phyloP scores from a whole-genome alignment of 2,888 invertebrate species.

The Petrolisthes manimaculis region DNA sequence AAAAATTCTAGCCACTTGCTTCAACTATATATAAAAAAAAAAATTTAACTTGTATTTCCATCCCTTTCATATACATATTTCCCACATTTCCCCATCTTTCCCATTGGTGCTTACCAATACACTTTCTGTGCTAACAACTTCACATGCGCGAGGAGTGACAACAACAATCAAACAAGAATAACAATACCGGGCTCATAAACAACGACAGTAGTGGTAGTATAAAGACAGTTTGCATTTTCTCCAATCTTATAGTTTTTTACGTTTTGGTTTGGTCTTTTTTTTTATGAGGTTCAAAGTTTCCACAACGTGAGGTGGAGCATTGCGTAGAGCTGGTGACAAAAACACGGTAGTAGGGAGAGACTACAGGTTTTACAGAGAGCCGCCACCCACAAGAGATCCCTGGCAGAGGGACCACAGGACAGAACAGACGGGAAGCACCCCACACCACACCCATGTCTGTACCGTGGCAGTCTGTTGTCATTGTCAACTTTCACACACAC shows the following conservation, averaged over 20 bases:
- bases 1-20: no score
- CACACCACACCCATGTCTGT: slow-evolving; percentile 44
- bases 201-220: background rate
- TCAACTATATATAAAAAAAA: background rate
- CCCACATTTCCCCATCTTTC: background rate
- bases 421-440: slow-evolving; percentile 53
- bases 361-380: slow-evolving; percentile 56
- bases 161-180: background rate
- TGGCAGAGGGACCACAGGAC: slow-evolving; percentile 43
- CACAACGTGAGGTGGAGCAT: slow-evolving; percentile 53
- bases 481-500: no score
- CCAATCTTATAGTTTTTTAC: background rate
- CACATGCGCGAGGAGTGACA: background rate
- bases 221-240: no score
- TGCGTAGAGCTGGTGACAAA: slow-evolving; percentile 49
- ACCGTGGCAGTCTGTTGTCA: slow-evolving; percentile 35
- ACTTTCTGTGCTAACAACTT: background rate
- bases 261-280: background rate
- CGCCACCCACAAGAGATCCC: slow-evolving; percentile 54
- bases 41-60: background rate
- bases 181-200: slow-evolving; percentile 10
- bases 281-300: slow-evolving; percentile 18
- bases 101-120: background rate
- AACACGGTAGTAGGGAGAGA: slow-evolving; percentile 48
- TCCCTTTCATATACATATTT: background rate